Evolutionary conservation across 2,888 invertebrate genomes (phyloP).

Genomic region (Tuta absoluta): DNA sequence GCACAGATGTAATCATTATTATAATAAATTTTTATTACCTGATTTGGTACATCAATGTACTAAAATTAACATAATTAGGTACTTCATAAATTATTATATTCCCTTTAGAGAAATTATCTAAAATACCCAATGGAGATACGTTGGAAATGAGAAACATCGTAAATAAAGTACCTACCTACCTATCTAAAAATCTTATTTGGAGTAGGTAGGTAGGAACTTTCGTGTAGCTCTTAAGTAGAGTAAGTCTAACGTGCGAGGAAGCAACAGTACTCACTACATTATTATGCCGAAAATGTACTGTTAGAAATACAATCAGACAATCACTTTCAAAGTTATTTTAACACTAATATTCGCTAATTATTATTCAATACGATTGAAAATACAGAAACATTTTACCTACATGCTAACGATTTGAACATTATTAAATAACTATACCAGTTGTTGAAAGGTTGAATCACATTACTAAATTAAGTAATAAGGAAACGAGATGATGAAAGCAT

Average conservation of each 20-base stretch:
- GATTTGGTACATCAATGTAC: constrained; percentile 67
- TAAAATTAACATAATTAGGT: constrained; percentile 49
- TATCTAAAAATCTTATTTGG: constrained; percentile 5
- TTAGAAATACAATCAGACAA: constrained; percentile 63
- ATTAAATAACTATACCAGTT: neutral
- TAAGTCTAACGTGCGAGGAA: constrained; percentile 62
- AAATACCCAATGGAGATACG: constrained; percentile 32
- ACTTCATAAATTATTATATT: constrained; percentile 56
- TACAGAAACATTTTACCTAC: neutral
- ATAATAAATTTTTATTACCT: constrained; percentile 72
- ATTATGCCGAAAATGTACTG: constrained; percentile 46
- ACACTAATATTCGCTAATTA: neutral
- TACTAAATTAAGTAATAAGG: constrained; percentile 15
- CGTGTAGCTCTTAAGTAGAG: constrained; percentile 39
- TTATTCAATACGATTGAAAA: too few species aligned
- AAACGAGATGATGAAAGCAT: constrained; percentile 8
- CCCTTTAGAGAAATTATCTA: constrained; percentile 41
- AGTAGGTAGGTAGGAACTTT: constrained; percentile 14
- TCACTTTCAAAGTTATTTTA: constrained; percentile 50
- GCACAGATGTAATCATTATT: constrained; percentile 74
- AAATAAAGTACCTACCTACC: constrained; percentile 3
- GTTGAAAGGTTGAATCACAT: constrained; percentile 13
- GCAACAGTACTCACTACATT: constrained; percentile 57
- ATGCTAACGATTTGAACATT: constrained; percentile 11
- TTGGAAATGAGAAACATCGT: constrained; percentile 21